Percentiles rank a stretch among this genome's conserved stretches.
These are phyloP conservation scores for Geodia barretti DNA, from an alignment of 37 sponge, comb jelly and placozoan genomes.

Conservation along the genomic window DNA sequence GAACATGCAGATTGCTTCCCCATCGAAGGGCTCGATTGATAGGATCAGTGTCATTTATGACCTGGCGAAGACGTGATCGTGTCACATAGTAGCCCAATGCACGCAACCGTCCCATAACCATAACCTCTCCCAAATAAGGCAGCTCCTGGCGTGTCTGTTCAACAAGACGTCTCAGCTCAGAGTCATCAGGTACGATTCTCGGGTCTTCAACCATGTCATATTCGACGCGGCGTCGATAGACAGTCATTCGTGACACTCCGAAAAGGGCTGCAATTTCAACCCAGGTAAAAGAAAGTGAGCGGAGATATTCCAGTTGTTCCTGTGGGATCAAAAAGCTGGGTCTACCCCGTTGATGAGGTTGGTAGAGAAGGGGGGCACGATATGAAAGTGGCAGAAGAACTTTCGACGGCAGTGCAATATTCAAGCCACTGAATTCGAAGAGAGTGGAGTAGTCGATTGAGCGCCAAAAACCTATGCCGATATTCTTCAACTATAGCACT, in stretches of 20 bases:
- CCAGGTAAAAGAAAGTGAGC: constrained; percentile 52
- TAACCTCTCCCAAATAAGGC: constrained; percentile 32
- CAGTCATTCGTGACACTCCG: constrained; percentile 43
- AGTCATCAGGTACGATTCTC: neutral
- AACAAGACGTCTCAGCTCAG: neutral
- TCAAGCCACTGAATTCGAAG: constrained; percentile 25
- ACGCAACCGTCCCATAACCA: constrained; percentile 30
- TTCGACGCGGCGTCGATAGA: constrained; percentile 44
- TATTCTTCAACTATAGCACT: neutral
- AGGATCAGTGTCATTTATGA: constrained; percentile 41
- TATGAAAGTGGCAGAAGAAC: neutral
- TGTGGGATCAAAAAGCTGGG: constrained; percentile 14
- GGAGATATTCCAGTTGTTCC: constrained; percentile 38
- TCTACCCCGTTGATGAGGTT: constrained; percentile 5
- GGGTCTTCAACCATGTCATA: constrained; percentile 10
- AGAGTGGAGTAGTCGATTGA: neutral
- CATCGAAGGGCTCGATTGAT: constrained; percentile 38
- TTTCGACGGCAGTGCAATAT: neutral
- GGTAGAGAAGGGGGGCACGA: constrained; percentile 2
- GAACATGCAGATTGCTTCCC: constrained; percentile 6
- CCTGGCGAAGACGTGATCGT: constrained; percentile 19
- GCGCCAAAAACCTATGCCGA: neutral
- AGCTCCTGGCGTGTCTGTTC: neutral
- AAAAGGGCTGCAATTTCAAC: constrained; percentile 40
- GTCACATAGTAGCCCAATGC: constrained; percentile 43